phyloP scores from a whole-genome alignment of 1,140 invertebrate species.

The Phymastichus coffea region DNA sequence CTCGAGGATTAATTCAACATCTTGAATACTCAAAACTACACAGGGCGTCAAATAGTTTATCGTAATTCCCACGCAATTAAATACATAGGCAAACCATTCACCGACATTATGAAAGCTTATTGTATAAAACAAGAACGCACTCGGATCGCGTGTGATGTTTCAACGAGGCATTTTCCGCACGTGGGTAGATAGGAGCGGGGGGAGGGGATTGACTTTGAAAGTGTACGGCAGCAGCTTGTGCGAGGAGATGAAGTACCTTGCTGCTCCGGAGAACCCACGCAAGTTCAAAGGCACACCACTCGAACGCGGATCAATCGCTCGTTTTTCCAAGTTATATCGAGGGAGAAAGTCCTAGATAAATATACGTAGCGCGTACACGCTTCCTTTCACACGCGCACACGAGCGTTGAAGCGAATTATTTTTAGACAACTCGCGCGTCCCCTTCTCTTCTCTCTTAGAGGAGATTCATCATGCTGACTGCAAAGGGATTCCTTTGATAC shows the following conservation, averaged over 20 bases:
- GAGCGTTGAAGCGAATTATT: constrained; percentile 13
- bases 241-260: not conserved
- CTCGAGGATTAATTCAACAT: no score
- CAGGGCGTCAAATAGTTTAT: no score
- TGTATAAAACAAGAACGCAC: no score
- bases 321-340: constrained; percentile 13
- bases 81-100: no score
- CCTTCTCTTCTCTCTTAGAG: constrained; percentile 33
- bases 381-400: constrained; percentile 17
- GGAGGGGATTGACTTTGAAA: not conserved
- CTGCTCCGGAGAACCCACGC: not conserved
- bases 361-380: no score
- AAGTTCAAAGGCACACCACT: constrained; percentile 1
- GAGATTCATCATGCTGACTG: constrained; percentile 18
- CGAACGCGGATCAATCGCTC: constrained; percentile 16
- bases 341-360: not conserved
- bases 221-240: not conserved
- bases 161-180: no score
- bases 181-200: not conserved
- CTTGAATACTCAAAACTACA: no score
- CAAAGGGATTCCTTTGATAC: constrained; percentile 20
- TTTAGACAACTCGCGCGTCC: constrained; percentile 30
- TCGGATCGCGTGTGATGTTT: not conserved
- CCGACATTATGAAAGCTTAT: no score
- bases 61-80: no score